phyloP scores from a whole-genome alignment of 2,797 vertebrate genomes.

The Gymnodraco acuticeps region DNA sequence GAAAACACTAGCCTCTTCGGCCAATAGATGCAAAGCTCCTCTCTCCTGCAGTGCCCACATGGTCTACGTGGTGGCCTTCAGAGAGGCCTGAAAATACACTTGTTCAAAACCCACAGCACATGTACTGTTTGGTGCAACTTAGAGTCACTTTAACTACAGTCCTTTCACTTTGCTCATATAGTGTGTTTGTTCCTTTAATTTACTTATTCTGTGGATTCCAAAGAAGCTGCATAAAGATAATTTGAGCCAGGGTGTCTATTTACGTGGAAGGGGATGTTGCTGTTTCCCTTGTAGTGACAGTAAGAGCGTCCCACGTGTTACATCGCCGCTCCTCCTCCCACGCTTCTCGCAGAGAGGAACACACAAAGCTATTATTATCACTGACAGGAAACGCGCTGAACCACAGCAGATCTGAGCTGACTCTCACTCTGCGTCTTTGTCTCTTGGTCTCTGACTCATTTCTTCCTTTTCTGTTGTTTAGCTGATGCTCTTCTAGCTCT shows the following conservation, averaged over 20 bases:
- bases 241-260: background rate
- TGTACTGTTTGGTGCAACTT: background rate
- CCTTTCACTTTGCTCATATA: background rate
- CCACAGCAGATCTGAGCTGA: conserved; percentile 53
- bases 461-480: conserved; percentile 56
- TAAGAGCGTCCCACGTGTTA: conserved; percentile 53
- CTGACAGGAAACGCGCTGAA: conserved; percentile 72
- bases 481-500: conserved; percentile 9
- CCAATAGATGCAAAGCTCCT: background rate
- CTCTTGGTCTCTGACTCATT: conserved; percentile 59
- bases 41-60: background rate
- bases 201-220: background rate
- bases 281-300: conserved; percentile 61
- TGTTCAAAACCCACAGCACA: background rate
- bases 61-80: background rate
- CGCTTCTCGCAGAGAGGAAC: conserved; percentile 71
- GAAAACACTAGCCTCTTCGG: background rate
- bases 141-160: background rate
- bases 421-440: conserved; percentile 46
- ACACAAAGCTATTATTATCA: conserved; percentile 71
- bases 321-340: conserved; percentile 63
- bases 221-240: conserved; percentile 7
- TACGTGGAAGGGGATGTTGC: conserved; percentile 55
- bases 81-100: background rate
- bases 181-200: background rate